Evolutionary conservation across 2,113 vertebrate species (phyloP).

Genomic region (Elephas maximus): DNA sequence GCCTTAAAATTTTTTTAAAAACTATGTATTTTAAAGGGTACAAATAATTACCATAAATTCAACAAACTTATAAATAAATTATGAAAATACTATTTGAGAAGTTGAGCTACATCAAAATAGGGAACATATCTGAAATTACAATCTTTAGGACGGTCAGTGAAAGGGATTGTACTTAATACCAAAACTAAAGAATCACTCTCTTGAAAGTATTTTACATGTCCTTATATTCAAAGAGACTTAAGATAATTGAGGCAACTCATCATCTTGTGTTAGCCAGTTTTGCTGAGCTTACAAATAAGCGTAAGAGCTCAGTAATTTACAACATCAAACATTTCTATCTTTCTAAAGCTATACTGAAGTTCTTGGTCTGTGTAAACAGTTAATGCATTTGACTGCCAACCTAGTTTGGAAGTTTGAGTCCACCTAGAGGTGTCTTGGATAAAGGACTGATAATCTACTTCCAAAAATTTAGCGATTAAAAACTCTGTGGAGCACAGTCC

Average conservation of each 20-base stretch:
- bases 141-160: neutral
- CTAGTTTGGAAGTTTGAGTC: no score
- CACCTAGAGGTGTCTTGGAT: no score
- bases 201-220: neutral
- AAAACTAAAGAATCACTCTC: neutral
- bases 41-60: neutral
- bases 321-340: neutral
- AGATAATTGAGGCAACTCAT: neutral
- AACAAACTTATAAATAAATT: slow-evolving; percentile 31
- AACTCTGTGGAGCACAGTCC: no score
- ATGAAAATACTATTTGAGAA: neutral
- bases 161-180: neutral
- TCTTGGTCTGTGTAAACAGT: no score
- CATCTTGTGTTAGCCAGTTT: neutral
- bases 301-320: neutral
- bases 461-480: no score
- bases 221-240: neutral
- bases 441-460: no score
- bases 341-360: neutral
- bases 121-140: neutral
- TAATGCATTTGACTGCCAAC: no score
- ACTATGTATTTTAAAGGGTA: slow-evolving; percentile 16
- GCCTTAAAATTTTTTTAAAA: neutral
- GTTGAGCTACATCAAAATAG: neutral
- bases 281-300: no score